Evolutionary conservation across 2,797 vertebrate species (phyloP).

Genomic region (Scolopax rusticola): DNA sequence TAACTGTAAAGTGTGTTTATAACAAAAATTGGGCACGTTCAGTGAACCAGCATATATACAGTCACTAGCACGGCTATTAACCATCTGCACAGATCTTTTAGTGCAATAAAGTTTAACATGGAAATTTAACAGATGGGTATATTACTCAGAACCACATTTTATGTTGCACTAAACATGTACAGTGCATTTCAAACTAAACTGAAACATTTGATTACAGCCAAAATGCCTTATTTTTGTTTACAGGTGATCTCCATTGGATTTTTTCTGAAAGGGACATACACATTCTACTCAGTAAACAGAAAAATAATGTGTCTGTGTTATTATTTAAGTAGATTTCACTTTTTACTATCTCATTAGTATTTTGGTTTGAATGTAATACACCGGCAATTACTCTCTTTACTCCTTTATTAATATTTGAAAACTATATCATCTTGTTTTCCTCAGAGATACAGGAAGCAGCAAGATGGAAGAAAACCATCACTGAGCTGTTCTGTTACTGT

Average conservation of each 20-base stretch:
- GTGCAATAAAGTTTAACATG: not conserved
- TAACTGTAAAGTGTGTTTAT: not conserved
- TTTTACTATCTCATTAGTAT: not conserved
- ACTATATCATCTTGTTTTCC: not conserved
- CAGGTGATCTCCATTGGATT: not conserved
- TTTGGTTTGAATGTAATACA: not conserved
- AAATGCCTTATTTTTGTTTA: not conserved
- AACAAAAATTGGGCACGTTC: not conserved
- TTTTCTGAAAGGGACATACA: not conserved
- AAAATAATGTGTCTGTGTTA: not conserved
- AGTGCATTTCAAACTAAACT: not conserved
- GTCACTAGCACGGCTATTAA: not conserved
- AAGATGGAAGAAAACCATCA: not conserved
- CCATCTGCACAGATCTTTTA: conserved; percentile 24
- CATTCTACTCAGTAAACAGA: not conserved
- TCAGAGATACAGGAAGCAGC: not conserved
- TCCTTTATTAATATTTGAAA: conserved; percentile 43
- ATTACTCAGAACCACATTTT: not conserved
- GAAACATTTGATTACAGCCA: not conserved
- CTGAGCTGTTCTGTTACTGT: not conserved
- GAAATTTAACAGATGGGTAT: not conserved
- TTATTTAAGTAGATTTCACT: not conserved
- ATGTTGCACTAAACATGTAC: conserved; percentile 26
- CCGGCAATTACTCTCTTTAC: not conserved
- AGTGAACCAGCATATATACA: conserved; percentile 1